These are phyloP conservation scores for Dicentrarchus labrax DNA, from an alignment of 2,113 vertebrate species.

Conservation along the genomic window DNA sequence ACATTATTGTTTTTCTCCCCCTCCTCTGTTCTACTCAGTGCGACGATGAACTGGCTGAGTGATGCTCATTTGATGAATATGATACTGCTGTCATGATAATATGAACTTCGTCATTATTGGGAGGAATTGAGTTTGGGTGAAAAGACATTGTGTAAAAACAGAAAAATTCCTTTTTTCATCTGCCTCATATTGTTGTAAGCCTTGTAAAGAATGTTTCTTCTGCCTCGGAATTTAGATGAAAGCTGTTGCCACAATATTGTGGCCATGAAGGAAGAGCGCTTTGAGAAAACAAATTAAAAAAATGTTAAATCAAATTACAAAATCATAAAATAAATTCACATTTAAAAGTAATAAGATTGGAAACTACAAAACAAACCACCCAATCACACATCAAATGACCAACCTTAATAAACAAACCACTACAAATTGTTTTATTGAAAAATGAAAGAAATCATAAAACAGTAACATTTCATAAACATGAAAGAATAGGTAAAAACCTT, in stretches of 20 bases:
- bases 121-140: slow-evolving; percentile 70
- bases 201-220: slow-evolving; percentile 9
- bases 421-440: not conserved
- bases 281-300: not conserved
- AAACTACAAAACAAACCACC: slow-evolving; percentile 8
- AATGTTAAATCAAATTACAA: not conserved
- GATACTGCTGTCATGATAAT: slow-evolving; percentile 67
- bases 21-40: slow-evolving; percentile 57
- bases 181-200: slow-evolving; percentile 4
- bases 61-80: slow-evolving; percentile 78
- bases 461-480: not conserved
- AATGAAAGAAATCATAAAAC: not conserved
- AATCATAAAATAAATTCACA: not conserved
- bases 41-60: slow-evolving; percentile 69
- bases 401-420: not conserved
- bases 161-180: slow-evolving; percentile 32
- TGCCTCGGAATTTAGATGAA: slow-evolving; percentile 21
- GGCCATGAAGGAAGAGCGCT: not conserved
- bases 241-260: slow-evolving; percentile 26
- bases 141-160: slow-evolving; percentile 58
- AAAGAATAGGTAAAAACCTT: not conserved
- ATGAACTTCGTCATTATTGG: slow-evolving; percentile 69
- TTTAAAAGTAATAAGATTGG: not conserved
- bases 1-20: slow-evolving; percentile 78
- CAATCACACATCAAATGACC: not conserved